Conservation (phyloP, 2,888 invertebrate species). For the Tuta absoluta region DNA sequence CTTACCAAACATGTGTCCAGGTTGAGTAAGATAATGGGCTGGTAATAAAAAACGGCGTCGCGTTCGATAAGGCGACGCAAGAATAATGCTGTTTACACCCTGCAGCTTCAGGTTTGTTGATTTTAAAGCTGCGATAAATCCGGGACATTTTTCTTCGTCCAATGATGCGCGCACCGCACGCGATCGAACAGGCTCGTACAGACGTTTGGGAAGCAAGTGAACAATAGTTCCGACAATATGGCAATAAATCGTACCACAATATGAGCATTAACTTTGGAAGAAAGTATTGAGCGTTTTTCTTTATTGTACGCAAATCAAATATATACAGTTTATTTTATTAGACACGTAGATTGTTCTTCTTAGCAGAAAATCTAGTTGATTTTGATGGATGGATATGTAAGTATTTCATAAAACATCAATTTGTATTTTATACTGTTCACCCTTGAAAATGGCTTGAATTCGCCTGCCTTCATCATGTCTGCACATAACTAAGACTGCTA, state of each 20-base stretch:
- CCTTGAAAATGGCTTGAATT: neutral
- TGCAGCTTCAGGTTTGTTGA: conserved; percentile 34
- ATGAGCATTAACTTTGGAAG: too few species aligned
- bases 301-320: too few species aligned
- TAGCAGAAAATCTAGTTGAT: too few species aligned
- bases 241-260: too few species aligned
- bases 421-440: too few species aligned
- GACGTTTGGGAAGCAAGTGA: neutral
- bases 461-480: neutral
- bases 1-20: conserved; percentile 8
- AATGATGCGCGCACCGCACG: conserved; percentile 37
- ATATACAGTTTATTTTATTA: too few species aligned
- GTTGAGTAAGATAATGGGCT: conserved; percentile 12
- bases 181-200: conserved; percentile 40
- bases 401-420: too few species aligned
- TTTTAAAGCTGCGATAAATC: conserved; percentile 50
- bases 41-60: conserved; percentile 18
- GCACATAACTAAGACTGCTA: conserved; percentile 36
- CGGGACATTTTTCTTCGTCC: conserved; percentile 40
- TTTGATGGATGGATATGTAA: too few species aligned
- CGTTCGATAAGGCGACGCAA: conserved; percentile 13
- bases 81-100: conserved; percentile 31
- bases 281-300: too few species aligned
- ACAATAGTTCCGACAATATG: too few species aligned
- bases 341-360: too few species aligned